phyloP scores from a whole-genome alignment of 1,140 invertebrate genomes.

The Megathymus violae region DNA sequence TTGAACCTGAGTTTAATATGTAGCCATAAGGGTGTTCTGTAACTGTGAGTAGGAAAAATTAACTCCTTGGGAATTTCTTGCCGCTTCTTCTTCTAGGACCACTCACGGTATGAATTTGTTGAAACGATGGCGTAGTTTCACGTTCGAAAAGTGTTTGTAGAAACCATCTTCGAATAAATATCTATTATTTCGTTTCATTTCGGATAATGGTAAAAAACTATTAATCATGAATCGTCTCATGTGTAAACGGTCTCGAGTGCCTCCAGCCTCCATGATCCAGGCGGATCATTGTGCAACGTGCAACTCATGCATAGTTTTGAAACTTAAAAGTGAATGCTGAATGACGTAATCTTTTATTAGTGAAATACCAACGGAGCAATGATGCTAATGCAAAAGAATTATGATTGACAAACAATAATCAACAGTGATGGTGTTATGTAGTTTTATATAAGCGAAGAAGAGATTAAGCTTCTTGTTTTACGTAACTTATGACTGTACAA shows the following conservation, averaged over 20 bases:
- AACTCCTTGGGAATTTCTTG: no score
- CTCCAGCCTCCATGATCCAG: constrained; percentile 31
- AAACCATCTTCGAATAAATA: no score
- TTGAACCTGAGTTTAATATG: no score
- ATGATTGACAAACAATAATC: constrained; percentile 22
- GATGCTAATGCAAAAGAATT: constrained; percentile 34
- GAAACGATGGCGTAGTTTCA: no score
- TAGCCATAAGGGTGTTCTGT: no score
- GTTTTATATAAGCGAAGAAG: constrained; percentile 4
- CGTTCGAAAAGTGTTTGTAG: no score
- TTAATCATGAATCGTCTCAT: constrained; percentile 10
- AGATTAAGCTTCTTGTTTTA: neutral
- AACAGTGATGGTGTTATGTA: neutral
- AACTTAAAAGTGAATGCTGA: constrained; percentile 76
- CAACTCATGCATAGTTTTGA: constrained; percentile 73
- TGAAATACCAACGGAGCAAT: constrained; percentile 60
- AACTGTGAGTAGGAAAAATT: no score
- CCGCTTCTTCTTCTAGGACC: no score
- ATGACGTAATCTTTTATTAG: constrained; percentile 78
- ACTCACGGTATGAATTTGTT: no score
- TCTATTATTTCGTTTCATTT: no score
- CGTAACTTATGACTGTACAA: no score
- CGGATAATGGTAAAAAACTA: neutral
- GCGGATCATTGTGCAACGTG: constrained; percentile 76
- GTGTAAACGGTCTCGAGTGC: constrained; percentile 34